Percentiles rank a stretch among this genome's conserved stretches.
Evolutionary conservation across 2,888 invertebrate species (phyloP).

Genomic region (Pogonocherus hispidulus): DNA sequence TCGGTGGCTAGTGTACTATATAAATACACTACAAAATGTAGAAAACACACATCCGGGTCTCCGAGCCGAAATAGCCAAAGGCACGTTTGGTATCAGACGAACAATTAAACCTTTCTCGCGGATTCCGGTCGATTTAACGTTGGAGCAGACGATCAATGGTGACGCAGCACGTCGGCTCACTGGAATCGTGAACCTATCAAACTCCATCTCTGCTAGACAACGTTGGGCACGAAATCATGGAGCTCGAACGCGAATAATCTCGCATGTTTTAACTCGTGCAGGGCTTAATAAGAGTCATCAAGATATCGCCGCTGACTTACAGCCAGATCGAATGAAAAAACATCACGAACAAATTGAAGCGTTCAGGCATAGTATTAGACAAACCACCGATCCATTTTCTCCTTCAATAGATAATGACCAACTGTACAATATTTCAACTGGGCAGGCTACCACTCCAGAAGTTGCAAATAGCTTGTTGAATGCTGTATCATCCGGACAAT

Average conservation of each 20-base stretch:
- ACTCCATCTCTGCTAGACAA: constrained; percentile 50
- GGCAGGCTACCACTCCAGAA: constrained; percentile 44
- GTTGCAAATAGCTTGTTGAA: constrained; percentile 49
- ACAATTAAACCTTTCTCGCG: constrained; percentile 37
- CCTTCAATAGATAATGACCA: constrained; percentile 9
- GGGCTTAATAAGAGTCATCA: too few species aligned
- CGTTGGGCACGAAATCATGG: constrained; percentile 52
- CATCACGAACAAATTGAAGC: constrained; percentile 9
- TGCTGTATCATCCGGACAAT: constrained; percentile 46
- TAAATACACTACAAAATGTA: constrained; percentile 16
- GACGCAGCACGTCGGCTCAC: constrained; percentile 37
- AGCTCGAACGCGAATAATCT: constrained; percentile 43
- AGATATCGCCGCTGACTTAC: not conserved
- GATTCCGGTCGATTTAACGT: constrained; percentile 35
- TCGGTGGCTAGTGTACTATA: constrained; percentile 27
- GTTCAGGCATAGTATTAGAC: constrained; percentile 13
- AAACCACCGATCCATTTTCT: constrained; percentile 22
- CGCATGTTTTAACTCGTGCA: constrained; percentile 31
- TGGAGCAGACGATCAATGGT: constrained; percentile 40
- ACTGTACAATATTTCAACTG: constrained; percentile 51
- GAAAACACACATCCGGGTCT: constrained; percentile 30
- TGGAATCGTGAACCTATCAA: constrained; percentile 34
- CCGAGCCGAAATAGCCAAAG: not conserved
- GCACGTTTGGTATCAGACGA: constrained; percentile 43
- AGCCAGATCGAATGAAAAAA: constrained; percentile 22